Evolutionary conservation across 2,113 vertebrate genomes (phyloP).

Genomic region (Oceanodroma tethys): DNA sequence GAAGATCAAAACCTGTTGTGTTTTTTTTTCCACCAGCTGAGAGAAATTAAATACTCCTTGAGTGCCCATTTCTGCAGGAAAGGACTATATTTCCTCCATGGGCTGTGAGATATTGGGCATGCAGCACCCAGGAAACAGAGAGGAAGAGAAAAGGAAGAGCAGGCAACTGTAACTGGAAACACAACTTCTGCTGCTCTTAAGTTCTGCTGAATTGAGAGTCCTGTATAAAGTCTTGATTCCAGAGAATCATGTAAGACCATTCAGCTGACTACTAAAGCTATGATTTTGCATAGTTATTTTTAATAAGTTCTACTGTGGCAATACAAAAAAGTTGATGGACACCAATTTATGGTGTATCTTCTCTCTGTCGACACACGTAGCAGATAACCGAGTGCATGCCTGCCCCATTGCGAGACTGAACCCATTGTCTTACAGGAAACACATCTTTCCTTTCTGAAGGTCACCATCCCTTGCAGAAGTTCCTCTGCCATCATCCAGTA

Average conservation of each 20-base stretch:
- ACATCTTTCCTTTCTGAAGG: not conserved
- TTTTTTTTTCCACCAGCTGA: not conserved
- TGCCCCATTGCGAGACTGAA: not conserved
- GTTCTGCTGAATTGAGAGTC: not conserved
- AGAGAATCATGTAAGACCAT: not conserved
- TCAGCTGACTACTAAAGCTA: not conserved
- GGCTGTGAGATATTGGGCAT: accelerated
- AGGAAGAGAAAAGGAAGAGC: not conserved
- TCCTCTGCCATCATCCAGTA: not conserved
- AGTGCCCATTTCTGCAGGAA: not conserved
- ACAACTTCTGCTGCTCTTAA: not conserved
- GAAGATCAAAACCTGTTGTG: not conserved
- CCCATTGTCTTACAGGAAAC: not conserved
- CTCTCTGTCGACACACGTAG: accelerated
- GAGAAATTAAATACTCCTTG: not conserved
- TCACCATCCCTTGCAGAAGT: not conserved
- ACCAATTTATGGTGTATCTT: not conserved
- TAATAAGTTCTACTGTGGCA: not conserved
- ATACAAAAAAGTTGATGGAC: not conserved
- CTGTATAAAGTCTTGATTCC: not conserved
- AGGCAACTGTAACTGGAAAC: not conserved
- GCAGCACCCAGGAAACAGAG: not conserved
- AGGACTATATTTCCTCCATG: not conserved
- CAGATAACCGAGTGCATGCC: not conserved
- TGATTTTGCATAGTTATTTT: not conserved